Evolutionary conservation across 2,113 vertebrate species (phyloP), one percentile per base, ranked within the genome.

Genomic region (Dolichotis patagonum): DNA sequence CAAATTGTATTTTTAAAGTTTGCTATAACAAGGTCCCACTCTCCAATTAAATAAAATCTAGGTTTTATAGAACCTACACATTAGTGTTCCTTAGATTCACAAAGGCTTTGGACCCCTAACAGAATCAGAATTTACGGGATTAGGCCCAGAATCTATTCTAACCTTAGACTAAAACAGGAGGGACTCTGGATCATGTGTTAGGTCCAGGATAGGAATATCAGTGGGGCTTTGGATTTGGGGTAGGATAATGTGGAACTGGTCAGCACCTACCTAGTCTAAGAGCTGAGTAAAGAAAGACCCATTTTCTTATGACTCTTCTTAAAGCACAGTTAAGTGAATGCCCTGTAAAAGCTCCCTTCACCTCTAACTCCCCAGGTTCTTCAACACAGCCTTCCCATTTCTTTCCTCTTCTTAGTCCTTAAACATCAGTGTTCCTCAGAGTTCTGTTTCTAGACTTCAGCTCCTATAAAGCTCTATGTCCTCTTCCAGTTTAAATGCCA

Each of bases 21-120:
- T 4, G 2, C 85, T 85, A 60, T 65, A 77, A 95, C 77, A 41
- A 80, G 95, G 49, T 87, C 38, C 46, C 81, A 41, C 63, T 95
- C 26, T 85, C 60, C 78, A 95, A 93, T 91, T 60, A 96, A 95
- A 81, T 87, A 92, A 94, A 95, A 62, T 54, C 60, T 24, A 77
- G 67, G 49, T 54, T 63, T 77, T 85, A 85, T 1, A 78, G 60
- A 77, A 92, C 80, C 41, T 86, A 80, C 24, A 67, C 11, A 43
- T 16, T 12, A 60, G 20, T 82, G 35, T 86, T 90, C 73, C 52
- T 88, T 26, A 81, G 67, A 80, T 4, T 85, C n/a, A 94, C 63
- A 95, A 92, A 75, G 67, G n/a, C 7, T 30, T 41, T 75, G 65
- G 13, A 73, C 46, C 20, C 5, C 7, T 78, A 32, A 63, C 0